Evolutionary conservation across 2,888 invertebrate genomes (phyloP), one percentile per base, ranked within the genome.

Genomic region (Amiota mariae): DNA sequence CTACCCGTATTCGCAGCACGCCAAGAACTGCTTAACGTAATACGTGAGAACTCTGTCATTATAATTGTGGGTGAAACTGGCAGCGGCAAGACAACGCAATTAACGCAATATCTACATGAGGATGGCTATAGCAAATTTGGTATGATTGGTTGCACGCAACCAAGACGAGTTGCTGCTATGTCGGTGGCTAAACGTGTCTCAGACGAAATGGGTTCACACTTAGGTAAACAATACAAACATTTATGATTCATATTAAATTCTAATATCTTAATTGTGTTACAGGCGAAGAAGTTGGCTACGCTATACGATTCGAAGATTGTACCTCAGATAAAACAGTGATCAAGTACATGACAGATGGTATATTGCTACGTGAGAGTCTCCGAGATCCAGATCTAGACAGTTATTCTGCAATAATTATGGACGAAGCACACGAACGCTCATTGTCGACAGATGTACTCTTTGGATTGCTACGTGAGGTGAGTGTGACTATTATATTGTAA

Each of bases 321-420:
- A 99, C 99, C 0, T 95, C 96, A 0, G 97, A 98, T 77, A 93
- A 94, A 89, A 97, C 97, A 0, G 95, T 97, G 46, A 97, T 98
- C 78, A 97, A 97, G 90, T 99, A 99, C 90, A 99, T 99, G 99
- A 99, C 99, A 0, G 99, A 99, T 91, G 99, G 99, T 90, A 99
- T 99, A 85, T 91, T 99, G 64, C 91, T 99, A 24, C 92, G 99
- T 75, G 99, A 99, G 90, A 99, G 98, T 71, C 92, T 99, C 18
- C 91, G 98, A 0, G 99, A 99, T 87, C 95, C 98, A 0, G 99
- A 99, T 90, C 91, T 99, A 78, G 99, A 99, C 90, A 94, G 97
- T 88, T 99, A 99, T 91, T 96, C 97, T 87, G 98, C 97, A 0
- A 92, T 99, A 81, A 99, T 99, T 81, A 99, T 99, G 99, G 99